A percentile compares a stretch with the other conserved stretches of the same genome.
phyloP scores from a whole-genome alignment of 2,888 invertebrate species.

The Tenthredo scrophulariae region DNA sequence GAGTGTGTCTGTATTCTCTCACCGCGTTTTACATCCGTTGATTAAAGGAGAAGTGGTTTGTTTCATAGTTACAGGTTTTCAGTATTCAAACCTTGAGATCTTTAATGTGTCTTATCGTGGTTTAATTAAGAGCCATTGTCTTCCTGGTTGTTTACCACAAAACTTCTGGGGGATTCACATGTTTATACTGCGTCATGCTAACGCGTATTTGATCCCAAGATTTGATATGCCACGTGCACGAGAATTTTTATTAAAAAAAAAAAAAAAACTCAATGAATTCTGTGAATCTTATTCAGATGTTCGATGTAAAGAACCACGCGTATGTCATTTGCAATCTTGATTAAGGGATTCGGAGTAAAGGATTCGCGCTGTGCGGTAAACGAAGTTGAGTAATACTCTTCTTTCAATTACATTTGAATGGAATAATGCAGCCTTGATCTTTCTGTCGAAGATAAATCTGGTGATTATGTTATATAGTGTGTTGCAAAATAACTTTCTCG shows the following conservation, averaged over 20 bases:
- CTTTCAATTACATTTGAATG: background rate
- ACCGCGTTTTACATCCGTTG: conserved; percentile 23
- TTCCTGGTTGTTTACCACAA: conserved; percentile 28
- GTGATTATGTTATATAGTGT: background rate
- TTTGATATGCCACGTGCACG: conserved; percentile 22
- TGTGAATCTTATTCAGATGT: background rate
- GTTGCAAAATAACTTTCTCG: conserved; percentile 6
- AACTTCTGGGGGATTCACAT: conserved; percentile 41
- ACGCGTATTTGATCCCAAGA: conserved; percentile 44
- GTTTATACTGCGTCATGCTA: conserved; percentile 19
- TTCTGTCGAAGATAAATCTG: background rate
- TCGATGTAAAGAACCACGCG: background rate
- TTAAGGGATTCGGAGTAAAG: background rate
- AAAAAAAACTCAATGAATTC: background rate
- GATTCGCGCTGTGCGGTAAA: background rate
- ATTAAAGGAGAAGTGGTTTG: conserved; percentile 22
- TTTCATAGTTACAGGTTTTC: background rate
- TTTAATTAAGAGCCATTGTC: conserved; percentile 41
- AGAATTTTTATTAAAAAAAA: background rate
- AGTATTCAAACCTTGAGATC: conserved; percentile 41
- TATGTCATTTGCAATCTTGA: conserved; percentile 31
- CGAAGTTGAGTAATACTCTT: background rate
- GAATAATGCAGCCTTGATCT: background rate
- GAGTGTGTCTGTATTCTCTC: background rate
- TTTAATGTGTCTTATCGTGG: conserved; percentile 33